These are phyloP conservation scores for Cephus nigrinus DNA, from an alignment of 2,888 invertebrate genomes.

Conservation along the genomic window DNA sequence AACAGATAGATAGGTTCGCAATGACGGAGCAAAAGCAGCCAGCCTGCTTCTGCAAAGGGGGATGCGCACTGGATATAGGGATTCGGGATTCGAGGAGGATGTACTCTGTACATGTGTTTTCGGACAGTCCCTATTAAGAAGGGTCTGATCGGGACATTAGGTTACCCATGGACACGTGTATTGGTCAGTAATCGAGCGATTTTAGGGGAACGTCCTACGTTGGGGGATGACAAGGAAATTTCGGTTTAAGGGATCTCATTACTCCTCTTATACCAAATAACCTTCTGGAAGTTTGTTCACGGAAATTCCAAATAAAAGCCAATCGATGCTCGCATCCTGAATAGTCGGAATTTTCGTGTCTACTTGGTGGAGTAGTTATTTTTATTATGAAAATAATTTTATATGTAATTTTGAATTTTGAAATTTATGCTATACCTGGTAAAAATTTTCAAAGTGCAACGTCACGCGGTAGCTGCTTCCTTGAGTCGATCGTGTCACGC, in stretches of 20 bases:
- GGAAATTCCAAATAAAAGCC: no score
- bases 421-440: no score
- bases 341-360: no score
- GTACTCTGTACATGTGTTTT: background rate
- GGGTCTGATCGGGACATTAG: constrained; percentile 1
- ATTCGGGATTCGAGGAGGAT: no score
- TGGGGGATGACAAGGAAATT: constrained; percentile 16
- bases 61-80: constrained; percentile 17
- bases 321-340: no score
- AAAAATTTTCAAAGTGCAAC: no score
- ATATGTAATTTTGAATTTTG: no score
- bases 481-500: background rate
- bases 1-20: constrained; percentile 44
- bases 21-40: constrained; percentile 40
- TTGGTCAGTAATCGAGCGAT: constrained; percentile 2
- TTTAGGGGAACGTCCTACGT: background rate
- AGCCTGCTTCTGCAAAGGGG: constrained; percentile 23
- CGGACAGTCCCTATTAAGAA: constrained; percentile 1
- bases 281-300: no score
- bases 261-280: constrained; percentile 8
- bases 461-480: no score
- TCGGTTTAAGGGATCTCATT: constrained; percentile 14
- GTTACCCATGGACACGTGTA: background rate
- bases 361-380: no score
- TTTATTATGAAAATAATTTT: no score